phyloP scores from a whole-genome alignment of 2,797 vertebrate species.

The Limnodromus scolopaceus region DNA sequence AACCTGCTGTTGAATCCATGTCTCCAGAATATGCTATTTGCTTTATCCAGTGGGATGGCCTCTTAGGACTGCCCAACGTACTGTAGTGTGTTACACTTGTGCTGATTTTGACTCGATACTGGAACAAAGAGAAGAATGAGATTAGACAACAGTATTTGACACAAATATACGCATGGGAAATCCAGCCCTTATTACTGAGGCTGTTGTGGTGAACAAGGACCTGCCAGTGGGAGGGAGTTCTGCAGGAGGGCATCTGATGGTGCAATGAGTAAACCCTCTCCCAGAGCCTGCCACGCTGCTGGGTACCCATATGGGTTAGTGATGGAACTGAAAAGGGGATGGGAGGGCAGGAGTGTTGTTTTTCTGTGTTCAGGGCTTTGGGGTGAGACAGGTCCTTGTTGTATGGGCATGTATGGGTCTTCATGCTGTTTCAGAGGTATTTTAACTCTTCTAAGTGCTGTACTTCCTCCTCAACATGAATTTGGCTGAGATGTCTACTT shows the following conservation, averaged over 20 bases:
- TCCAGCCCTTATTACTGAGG: neutral
- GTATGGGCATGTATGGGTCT: rapidly evolving
- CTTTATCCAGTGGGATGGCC: neutral
- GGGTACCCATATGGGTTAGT: rapidly evolving
- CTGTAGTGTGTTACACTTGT: neutral
- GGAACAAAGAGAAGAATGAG: neutral
- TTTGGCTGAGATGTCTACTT: neutral
- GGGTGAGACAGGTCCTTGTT: neutral
- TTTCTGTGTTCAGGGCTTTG: neutral
- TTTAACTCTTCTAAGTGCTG: neutral
- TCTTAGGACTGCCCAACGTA: too few species aligned
- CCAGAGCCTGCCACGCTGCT: neutral
- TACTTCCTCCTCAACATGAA: neutral
- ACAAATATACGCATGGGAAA: neutral
- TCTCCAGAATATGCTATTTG: neutral
- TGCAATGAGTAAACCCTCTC: neutral
- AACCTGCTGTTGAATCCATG: neutral
- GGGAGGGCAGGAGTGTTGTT: neutral
- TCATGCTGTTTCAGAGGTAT: neutral
- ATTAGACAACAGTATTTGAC: neutral
- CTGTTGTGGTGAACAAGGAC: neutral
- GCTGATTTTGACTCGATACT: neutral
- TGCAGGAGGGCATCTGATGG: neutral
- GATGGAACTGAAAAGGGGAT: neutral
- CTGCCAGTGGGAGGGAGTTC: neutral